These are phyloP conservation scores for Prunella fulvescens DNA, from an alignment of 2,113 vertebrate species.

Conservation along the genomic window DNA sequence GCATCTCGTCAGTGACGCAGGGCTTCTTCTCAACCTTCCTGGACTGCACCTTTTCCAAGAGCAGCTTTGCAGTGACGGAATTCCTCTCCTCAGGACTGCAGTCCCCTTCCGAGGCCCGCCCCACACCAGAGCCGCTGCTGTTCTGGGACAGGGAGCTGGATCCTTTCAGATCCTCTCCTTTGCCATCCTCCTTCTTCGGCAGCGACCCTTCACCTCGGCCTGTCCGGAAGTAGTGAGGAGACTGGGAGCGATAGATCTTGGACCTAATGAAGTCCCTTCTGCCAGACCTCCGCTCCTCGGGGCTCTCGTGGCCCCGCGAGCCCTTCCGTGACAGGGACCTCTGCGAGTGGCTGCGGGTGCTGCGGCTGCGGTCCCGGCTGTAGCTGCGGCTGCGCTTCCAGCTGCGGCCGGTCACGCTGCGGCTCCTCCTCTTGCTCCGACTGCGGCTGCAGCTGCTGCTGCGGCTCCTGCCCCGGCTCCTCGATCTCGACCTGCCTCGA, in stretches of 20 bases:
- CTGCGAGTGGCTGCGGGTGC: conserved; percentile 86
- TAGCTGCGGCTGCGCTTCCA: conserved; percentile 87
- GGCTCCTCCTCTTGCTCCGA: conserved; percentile 81
- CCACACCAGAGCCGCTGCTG: conserved; percentile 50
- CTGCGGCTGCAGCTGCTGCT: conserved; percentile 91
- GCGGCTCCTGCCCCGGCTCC: conserved; percentile 84
- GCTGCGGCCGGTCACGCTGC: conserved; percentile 74
- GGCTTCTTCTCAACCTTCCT: conserved; percentile 80
- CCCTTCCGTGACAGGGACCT: conserved; percentile 79
- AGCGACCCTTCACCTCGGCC: conserved; percentile 52
- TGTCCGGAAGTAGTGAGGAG: conserved; percentile 81
- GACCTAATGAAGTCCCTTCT: conserved; percentile 91
- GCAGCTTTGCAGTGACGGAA: conserved; percentile 87
- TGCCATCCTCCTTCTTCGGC: conserved; percentile 69
- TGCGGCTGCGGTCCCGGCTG: conserved; percentile 82
- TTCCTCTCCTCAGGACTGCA: conserved; percentile 86
- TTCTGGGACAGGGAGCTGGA: conserved; percentile 63
- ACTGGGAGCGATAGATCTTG: conserved; percentile 94
- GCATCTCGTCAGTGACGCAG: conserved; percentile 68
- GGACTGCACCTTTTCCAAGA: conserved; percentile 92
- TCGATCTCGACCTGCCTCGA: conserved; percentile 65
- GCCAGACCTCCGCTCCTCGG: conserved; percentile 71
- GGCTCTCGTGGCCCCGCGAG: conserved; percentile 79
- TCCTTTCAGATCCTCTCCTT: conserved; percentile 71
- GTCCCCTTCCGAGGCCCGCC: conserved; percentile 64